Conservation (phyloP, 2,888 invertebrate species). For the Melieria omissa region DNA sequence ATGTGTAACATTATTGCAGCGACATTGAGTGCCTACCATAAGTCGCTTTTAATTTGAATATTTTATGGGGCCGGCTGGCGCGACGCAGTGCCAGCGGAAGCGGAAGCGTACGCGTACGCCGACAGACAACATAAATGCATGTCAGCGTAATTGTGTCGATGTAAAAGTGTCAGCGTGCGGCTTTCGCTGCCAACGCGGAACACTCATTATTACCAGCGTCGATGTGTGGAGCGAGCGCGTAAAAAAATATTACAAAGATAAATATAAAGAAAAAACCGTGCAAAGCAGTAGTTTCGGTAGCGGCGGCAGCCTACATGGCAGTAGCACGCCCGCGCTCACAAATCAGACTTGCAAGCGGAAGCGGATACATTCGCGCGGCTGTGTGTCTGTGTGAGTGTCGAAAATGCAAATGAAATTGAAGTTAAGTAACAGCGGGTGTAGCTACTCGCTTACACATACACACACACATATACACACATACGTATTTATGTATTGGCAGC, state of each 20-base stretch:
- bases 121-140: conserved; percentile 11
- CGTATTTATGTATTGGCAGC: too few species aligned
- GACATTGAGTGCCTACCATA: conserved; percentile 60
- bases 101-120: neutral
- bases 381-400: conserved; percentile 2
- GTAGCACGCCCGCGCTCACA: neutral
- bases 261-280: neutral
- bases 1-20: conserved; percentile 44
- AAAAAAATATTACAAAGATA: neutral
- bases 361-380: neutral
- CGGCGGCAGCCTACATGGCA: neutral
- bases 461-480: neutral
- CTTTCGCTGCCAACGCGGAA: neutral
- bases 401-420: conserved; percentile 23
- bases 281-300: neutral
- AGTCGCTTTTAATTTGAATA: conserved; percentile 60
- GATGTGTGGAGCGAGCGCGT: neutral
- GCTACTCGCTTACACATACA: neutral
- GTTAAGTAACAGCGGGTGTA: conserved; percentile 12
- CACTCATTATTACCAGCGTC: neutral
- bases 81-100: neutral
- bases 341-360: neutral
- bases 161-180: conserved; percentile 20
- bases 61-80: conserved; percentile 46
- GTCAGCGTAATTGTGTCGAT: conserved; percentile 25